A percentile compares a stretch with the other conserved stretches of the same genome.
phyloP scores from a whole-genome alignment of 2,888 invertebrate genomes.

The Polymixis flavicincta region DNA sequence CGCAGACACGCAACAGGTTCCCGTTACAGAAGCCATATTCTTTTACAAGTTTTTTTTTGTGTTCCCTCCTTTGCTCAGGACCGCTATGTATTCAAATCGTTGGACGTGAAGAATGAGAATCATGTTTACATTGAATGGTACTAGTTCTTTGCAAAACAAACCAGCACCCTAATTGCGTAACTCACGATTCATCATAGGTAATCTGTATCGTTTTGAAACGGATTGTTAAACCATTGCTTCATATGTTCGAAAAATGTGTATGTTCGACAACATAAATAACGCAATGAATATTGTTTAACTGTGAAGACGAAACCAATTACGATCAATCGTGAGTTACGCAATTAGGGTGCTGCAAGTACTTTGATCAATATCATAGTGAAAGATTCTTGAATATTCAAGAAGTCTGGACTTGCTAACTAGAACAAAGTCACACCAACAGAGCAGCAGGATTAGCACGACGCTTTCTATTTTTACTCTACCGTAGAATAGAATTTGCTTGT shows the following conservation, averaged over 20 bases:
- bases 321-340: too few species aligned
- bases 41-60: slow-evolving; percentile 54
- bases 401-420: slow-evolving; percentile 12
- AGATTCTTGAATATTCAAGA: slow-evolving; percentile 15
- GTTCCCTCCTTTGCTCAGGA: slow-evolving; percentile 42
- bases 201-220: too few species aligned
- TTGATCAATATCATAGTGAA: slow-evolving; percentile 27
- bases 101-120: slow-evolving; percentile 20
- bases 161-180: too few species aligned
- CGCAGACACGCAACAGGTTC: slow-evolving; percentile 81
- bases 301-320: too few species aligned
- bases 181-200: too few species aligned
- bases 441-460: too few species aligned
- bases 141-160: slow-evolving; percentile 13
- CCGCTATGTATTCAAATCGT: slow-evolving; percentile 38
- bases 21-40: slow-evolving; percentile 68
- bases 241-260: too few species aligned
- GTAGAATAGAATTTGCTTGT: too few species aligned
- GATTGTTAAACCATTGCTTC: too few species aligned
- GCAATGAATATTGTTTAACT: too few species aligned
- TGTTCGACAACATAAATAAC: too few species aligned
- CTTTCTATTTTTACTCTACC: too few species aligned
- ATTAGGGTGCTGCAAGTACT: slow-evolving; percentile 5
- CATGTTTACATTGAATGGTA: slow-evolving; percentile 27
- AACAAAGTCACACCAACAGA: slow-evolving; percentile 18